Percentiles rank a stretch among this genome's conserved stretches.
Conservation (phyloP, 2,888 invertebrate species). For the Tortrix viridana region DNA sequence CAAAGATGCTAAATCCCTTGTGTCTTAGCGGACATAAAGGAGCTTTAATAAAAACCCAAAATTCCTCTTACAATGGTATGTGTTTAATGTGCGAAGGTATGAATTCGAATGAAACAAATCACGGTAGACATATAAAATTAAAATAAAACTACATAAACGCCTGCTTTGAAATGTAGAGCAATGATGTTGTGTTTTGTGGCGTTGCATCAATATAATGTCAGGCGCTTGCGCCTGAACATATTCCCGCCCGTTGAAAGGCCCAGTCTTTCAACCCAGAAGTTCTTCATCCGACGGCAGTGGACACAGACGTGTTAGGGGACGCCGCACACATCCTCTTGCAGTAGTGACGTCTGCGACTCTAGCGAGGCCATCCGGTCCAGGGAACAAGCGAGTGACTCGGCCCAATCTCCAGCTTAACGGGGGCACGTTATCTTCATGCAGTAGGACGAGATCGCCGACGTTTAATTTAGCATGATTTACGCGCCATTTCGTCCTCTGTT, state of each 20-base stretch:
- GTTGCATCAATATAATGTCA: too few relatives aligned
- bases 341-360: conserved; percentile 14
- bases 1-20: neutral
- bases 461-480: conserved; percentile 22
- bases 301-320: conserved; percentile 1
- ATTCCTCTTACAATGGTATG: too few relatives aligned
- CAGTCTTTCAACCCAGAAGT: neutral
- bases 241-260: conserved; percentile 18
- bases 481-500: conserved; percentile 48
- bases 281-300: conserved; percentile 5
- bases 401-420: conserved; percentile 27
- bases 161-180: too few relatives aligned
- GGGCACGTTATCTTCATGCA: conserved; percentile 37
- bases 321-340: conserved; percentile 6
- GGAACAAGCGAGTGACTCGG: conserved; percentile 27
- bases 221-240: conserved; percentile 6
- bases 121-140: too few relatives aligned
- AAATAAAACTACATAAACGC: too few relatives aligned
- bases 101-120: too few relatives aligned
- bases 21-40: too few relatives aligned
- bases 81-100: too few relatives aligned
- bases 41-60: too few relatives aligned
- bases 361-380: conserved; percentile 18
- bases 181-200: too few relatives aligned
- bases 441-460: conserved; percentile 38